Base-by-base conservation (phyloP, 2,888 invertebrate genomes). In the Dorcus hopei region DNA sequence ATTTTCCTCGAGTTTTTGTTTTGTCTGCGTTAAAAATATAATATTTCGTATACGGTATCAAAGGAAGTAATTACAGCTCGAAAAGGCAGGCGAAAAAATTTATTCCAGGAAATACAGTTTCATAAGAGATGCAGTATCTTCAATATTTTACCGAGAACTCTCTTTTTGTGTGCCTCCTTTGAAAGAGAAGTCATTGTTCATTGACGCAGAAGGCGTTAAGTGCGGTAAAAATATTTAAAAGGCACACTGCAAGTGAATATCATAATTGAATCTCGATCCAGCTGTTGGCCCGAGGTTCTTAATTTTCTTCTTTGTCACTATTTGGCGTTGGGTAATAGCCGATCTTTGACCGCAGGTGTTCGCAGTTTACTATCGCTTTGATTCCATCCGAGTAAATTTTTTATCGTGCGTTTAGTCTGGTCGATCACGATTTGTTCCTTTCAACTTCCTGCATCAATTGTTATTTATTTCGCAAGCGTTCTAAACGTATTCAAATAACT, bases 261-360 rank as follows among this genome's bases (percentile, higher is more conserved):
- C 53, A 48, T 41, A 54, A 51, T 38, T 48, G 55, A 55, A 59
- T 48, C 50, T 51, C 52, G 16, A 54, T 49, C 38, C 59, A 52
- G 42, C 41, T 52, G 49, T 59, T 59, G 42, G 62, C 62, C 59
- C 42, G 42, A 9, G 40, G 56, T 50, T 39, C 39, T 58, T 58
- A 42, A 55, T 58, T 47, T 61, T 56, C 57, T 51, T 61, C 57
- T 61, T 60, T 65, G 57, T 61, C 63, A 64, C 64, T 68, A 68
- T 66, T 68, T 68, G 66, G 58, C 62, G 61, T 65, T 63, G 62
- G 66, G 65, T 65, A 66, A 65, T 62, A 64, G 61, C 62, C 59
- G 61, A 61, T 61, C 54, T 64, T 60, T 61, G 39, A 62, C 65
- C 63, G 71, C 71, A 71, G 70, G 71, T 71, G 71, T 71, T 71